phyloP scores from a whole-genome alignment of 1,140 invertebrate species.

The Mizuhopecten yessoensis region DNA sequence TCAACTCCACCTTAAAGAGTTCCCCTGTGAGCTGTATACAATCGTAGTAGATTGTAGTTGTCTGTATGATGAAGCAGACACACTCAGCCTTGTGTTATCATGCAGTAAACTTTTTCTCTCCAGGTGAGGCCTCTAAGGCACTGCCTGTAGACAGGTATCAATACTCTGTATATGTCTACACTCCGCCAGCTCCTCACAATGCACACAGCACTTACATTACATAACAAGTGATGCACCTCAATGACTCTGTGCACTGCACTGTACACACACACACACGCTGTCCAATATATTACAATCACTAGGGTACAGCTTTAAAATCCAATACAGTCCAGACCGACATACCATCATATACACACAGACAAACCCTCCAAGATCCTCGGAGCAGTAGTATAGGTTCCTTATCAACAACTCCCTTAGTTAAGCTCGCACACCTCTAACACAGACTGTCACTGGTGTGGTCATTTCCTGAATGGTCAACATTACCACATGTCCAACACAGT shows the following conservation, averaged over 20 bases:
- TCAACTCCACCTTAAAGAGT: background rate
- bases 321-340: conserved; percentile 1
- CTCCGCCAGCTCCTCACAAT: background rate
- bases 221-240: conserved; percentile 33
- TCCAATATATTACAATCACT: conserved; percentile 2
- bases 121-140: conserved; percentile 13
- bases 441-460: background rate
- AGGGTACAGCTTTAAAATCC: background rate
- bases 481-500: background rate
- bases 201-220: background rate
- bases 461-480: background rate
- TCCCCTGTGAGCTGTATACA: background rate
- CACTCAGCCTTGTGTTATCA: background rate
- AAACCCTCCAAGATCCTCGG: background rate
- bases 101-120: background rate
- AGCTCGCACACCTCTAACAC: background rate
- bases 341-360: background rate
- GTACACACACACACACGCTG: conserved; percentile 26
- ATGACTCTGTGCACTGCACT: background rate
- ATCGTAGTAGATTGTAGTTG: background rate
- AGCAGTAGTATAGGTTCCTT: background rate
- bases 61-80: background rate
- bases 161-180: background rate
- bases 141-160: background rate
- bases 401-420: too few relatives aligned